Conservation (phyloP, 92 coral and sea anemone genomes). For the Actinernus sp. region DNA sequence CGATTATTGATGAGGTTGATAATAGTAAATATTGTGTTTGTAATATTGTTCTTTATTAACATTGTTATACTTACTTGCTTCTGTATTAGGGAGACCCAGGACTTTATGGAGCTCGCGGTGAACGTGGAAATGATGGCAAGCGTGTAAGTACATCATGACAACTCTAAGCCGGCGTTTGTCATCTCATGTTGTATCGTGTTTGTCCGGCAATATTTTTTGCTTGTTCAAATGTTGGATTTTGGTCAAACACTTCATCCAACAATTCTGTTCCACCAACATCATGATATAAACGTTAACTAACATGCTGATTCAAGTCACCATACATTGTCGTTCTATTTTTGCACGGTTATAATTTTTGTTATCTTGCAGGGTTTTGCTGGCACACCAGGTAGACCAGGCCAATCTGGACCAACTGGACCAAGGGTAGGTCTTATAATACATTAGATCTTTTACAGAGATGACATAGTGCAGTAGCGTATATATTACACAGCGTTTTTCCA, state of each 20-base stretch:
- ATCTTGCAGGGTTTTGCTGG: conserved; percentile 74
- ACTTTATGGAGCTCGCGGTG: conserved; percentile 46
- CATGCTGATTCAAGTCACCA: no score
- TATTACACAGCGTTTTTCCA: no score
- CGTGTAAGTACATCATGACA: conserved; percentile 43
- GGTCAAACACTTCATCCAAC: no score
- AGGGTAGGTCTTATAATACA: conserved; percentile 33
- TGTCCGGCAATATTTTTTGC: no score
- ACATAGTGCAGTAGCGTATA: neutral
- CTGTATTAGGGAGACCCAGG: conserved; percentile 66
- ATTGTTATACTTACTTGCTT: neutral
- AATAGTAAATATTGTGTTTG: no score
- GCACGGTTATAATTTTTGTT: no score
- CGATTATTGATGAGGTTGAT: no score
- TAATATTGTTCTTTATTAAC: no score
- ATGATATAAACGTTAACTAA: no score
- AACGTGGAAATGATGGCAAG: conserved; percentile 67
- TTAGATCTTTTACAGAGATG: neutral
- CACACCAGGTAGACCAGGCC: conserved; percentile 62
- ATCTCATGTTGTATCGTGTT: neutral
- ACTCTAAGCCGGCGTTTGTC: neutral
- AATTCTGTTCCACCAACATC: no score
- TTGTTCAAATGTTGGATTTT: no score
- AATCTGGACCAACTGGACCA: conserved; percentile 61
- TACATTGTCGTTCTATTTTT: no score